Evolutionary conservation across 2,113 vertebrate species (phyloP), one percentile per base, ranked within the genome.

Genomic region (Variabilichromis moorii): DNA sequence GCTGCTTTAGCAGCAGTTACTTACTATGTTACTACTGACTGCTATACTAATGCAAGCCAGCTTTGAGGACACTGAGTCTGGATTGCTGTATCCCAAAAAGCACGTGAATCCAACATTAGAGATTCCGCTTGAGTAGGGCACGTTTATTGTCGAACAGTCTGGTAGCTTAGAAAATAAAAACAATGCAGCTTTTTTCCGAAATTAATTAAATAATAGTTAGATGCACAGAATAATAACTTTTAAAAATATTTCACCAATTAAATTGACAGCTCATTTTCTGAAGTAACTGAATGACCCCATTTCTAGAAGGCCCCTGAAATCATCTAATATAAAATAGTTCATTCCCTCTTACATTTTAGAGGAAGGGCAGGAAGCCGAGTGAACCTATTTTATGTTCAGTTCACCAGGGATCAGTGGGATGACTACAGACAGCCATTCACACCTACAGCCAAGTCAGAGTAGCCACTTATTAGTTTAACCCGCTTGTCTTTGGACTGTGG

Each of bases 41-140:
- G 8, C 4, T 9, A 6, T 40, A 1, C 28, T n/a, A 16, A 28
- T 10, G 3, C 1, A 53, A 40, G 9, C 11, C 16, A 7, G 21
- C 5, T 33, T 40, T 26, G 54, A 7, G 2, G 4, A 37, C 4
- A 14, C 6, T 37, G 51, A 63, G 5, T 3, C 1, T 14, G 10
- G 3, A 2, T 5, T 17, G 21, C 5, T 51, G 8, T 78, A 4
- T 51, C 16, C 9, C 7, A 26, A 35, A 9, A 9, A n/a, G 53
- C 42, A 47, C 5, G 2, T 90, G 35, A 94, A 94, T 3, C 91
- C 90, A 89, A 35, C 94, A 81, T 81, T 19, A 55, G 71, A 63
- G 53, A 80, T 53, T 89, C 76, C 24, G 7, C 8, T 66, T 55
- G 24, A 90, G 35, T 2, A 71, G 80, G 47, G 82, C 45, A 92